Base-by-base conservation (phyloP, 1,140 invertebrate species). In the Neuroterus valhalla region DNA sequence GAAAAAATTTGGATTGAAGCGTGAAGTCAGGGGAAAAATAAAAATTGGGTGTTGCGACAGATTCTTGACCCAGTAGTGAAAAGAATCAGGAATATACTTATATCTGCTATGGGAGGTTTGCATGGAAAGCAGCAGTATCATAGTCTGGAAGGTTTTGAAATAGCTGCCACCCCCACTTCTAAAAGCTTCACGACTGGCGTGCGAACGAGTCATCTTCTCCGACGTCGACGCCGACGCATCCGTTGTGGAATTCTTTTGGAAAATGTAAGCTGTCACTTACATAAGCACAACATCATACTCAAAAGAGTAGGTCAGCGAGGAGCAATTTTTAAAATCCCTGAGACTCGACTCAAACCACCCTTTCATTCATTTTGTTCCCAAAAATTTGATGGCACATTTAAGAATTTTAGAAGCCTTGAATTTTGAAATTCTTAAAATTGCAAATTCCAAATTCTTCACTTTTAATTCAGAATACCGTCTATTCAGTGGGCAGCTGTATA, bases 101-200 rank as follows among this genome's bases (percentile, higher is more conserved):
- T 62, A 23, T 62, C 26, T 62, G 31, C 23, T 31, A 15, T 48
- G 26, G 55, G n/a, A 26, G 14, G 23, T 48, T 71, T 38, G 55
- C 76, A 81, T 82, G 82, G 85, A 84, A 86, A 85, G 72, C 85
- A 73, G 79, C 83, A 86, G 79, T 86, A 86, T 83, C 83, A 84
- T 82, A 84, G 85, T 66, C 81, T 80, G 81, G 81, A 86, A 80
- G 76, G 80, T 82, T 86, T 86, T 82, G 84, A 85, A 86, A 86
- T 86, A 85, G 82, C 85, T 68, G 44, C 68, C 48, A 26, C 44
- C 45, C 67, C 67, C 67, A 68, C 67, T 68, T 62, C 26, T 15
- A 31, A 15, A 48, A 26, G 52, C 26, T 68, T 68, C 43, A 46
- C 23, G 19, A 46, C 43, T 46, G 44, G 67, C 23, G 67, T 45